Evolutionary conservation across 2,113 vertebrate genomes (phyloP), one percentile per base, ranked within the genome.

Genomic region (Neoarius graeffei): DNA sequence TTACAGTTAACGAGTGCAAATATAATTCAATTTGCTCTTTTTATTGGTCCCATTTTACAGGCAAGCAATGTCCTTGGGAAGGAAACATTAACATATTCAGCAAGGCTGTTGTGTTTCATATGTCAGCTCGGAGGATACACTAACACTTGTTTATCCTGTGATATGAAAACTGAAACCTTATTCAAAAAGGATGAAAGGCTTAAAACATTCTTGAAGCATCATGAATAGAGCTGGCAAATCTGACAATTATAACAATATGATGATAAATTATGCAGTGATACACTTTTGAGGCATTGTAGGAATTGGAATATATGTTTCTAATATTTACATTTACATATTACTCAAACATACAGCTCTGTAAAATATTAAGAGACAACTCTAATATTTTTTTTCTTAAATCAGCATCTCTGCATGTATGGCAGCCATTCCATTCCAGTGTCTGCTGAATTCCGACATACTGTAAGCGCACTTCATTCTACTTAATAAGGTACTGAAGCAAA

Each of bases 1-100:
- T 74, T 64, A 83, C 87, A 66, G n/a, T 74, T 87, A 85, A 73
- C 69, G 15, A 67, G 86, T 81, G 73, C 71, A 84, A 83, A 84
- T 79, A 80, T 84, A 87, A 64, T 67, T 77, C 50, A 67, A 84
- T 79, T 85, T 85, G 77, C 48, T 85, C 5, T 69, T 85, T 88
- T 88, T 85, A 80, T 87, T 85, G 54, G 62, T 27, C n/a, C 35
- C 64, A 82, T 87, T 86, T 67, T 56, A 52, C 10, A 66, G 9
- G 48, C 48, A 52, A 88, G 84, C 23, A 77, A 64, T 79, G 56
- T 15, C 10, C 48, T 42, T n/a, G 7, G 7, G 73, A 27, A 50
- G 79, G 76, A 81, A 83, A 81, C 79, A 35, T 48, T 3, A 74
- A 48, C 73, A 81, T 69, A 9, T 71, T 27, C 48, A 42, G 6